These are phyloP conservation scores for Crossocerus cetratus DNA, from an alignment of 2,888 invertebrate species.

Conservation along the genomic window DNA sequence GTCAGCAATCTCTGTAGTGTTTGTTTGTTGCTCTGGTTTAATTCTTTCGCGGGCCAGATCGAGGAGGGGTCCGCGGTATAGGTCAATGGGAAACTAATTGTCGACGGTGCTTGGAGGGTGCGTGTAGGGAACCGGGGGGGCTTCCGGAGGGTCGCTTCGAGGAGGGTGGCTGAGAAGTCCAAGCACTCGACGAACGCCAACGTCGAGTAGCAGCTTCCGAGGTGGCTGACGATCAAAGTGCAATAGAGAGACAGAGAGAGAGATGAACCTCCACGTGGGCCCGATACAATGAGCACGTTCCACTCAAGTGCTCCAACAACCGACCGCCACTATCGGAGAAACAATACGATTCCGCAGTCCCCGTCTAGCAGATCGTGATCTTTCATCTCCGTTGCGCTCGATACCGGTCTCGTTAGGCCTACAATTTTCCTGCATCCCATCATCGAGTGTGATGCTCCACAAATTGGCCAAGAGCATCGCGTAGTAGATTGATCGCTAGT, in stretches of 20 bases:
- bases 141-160: constrained; percentile 58
- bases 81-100: constrained; percentile 73
- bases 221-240: constrained; percentile 51
- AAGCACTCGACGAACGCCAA: constrained; percentile 65
- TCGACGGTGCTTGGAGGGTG: constrained; percentile 59
- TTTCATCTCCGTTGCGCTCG: not conserved
- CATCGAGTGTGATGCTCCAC: too few relatives aligned
- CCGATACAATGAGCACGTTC: constrained; percentile 65
- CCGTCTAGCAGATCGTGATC: constrained; percentile 19
- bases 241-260: constrained; percentile 55
- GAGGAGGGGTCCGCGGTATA: constrained; percentile 58
- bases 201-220: constrained; percentile 54
- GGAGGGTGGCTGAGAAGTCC: constrained; percentile 67
- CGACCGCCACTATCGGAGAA: constrained; percentile 73
- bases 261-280: not conserved
- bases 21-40: constrained; percentile 61
- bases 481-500: too few relatives aligned
- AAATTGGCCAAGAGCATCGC: too few relatives aligned
- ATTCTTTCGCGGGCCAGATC: constrained; percentile 49
- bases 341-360: constrained; percentile 63
- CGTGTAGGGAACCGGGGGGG: constrained; percentile 39
- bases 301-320: constrained; percentile 74
- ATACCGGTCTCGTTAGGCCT: not conserved
- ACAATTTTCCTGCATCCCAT: not conserved
- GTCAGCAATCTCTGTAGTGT: constrained; percentile 49